phyloP scores from a whole-genome alignment of 2,888 invertebrate species.

The Stomorhina lunata region DNA sequence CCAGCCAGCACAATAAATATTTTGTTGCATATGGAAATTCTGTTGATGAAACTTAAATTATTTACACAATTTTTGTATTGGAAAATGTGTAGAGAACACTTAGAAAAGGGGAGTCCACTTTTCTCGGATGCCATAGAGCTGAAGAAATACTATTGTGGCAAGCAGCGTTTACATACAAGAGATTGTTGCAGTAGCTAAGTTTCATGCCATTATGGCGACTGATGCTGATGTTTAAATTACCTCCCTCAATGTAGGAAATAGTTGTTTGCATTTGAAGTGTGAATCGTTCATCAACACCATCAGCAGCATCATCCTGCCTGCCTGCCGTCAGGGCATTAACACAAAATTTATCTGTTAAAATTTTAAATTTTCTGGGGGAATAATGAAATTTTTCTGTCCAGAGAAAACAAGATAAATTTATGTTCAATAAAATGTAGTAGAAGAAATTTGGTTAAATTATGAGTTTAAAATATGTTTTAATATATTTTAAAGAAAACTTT shows the following conservation, averaged over 20 bases:
- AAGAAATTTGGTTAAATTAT: background rate
- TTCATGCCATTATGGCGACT: background rate
- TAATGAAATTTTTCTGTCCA: background rate
- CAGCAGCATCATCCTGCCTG: conserved; percentile 17
- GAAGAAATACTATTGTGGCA: background rate
- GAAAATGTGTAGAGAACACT: conserved; percentile 29
- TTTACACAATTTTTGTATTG: conserved; percentile 15
- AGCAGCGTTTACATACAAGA: conserved; percentile 11
- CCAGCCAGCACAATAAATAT: conserved; percentile 41
- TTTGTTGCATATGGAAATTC: conserved; percentile 54
- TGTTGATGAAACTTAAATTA: conserved; percentile 47
- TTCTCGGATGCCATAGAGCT: background rate
- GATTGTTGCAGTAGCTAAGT: background rate
- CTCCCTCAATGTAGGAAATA: conserved; percentile 48
- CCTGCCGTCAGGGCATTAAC: background rate
- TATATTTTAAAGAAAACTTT: background rate
- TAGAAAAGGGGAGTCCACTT: conserved; percentile 11
- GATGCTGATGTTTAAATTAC: conserved; percentile 50
- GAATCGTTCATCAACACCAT: conserved; percentile 29
- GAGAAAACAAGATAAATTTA: conserved; percentile 1
- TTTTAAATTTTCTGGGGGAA: too few relatives aligned
- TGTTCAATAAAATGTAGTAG: conserved; percentile 1
- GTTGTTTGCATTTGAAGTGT: conserved; percentile 40
- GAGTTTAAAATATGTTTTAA: background rate
- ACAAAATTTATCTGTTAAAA: conserved; percentile 3